A percentile compares a stretch with the other conserved stretches of the same genome.
Conservation (phyloP, 2,888 invertebrate genomes). For the Glyphotaelius pellucidus region DNA sequence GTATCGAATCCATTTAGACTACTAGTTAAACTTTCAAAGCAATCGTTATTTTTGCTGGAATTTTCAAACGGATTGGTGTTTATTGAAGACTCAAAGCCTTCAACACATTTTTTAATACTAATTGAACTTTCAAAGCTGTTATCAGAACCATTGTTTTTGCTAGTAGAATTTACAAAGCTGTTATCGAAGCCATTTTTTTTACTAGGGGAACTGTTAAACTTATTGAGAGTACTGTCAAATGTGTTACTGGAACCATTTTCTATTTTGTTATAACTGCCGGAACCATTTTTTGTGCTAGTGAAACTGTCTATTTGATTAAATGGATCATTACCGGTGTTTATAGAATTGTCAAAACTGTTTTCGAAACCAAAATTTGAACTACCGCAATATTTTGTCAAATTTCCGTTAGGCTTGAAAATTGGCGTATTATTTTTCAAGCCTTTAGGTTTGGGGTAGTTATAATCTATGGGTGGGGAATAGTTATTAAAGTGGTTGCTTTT, state of each 20-base stretch:
- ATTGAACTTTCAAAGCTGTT: background rate
- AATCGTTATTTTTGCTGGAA: background rate
- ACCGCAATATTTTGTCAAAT: background rate
- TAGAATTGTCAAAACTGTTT: background rate
- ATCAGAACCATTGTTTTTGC: background rate
- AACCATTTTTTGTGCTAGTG: background rate
- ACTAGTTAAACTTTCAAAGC: background rate
- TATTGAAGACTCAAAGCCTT: background rate
- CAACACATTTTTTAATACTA: background rate
- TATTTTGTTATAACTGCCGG: background rate
- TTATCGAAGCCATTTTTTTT: background rate
- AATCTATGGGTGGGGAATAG: slow-evolving; percentile 9
- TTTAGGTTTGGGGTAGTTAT: background rate
- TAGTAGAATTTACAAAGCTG: background rate
- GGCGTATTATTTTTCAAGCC: background rate
- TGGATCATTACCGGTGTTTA: background rate
- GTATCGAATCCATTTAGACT: background rate
- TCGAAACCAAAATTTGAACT: background rate
- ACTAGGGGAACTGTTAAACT: background rate
- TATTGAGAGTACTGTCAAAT: background rate
- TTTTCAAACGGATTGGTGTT: background rate
- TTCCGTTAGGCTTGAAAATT: background rate
- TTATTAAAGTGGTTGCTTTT: slow-evolving; percentile 36
- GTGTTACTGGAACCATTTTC: background rate
- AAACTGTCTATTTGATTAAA: background rate